Evolutionary conservation across 2,888 invertebrate species (phyloP), one percentile per base, ranked within the genome.

Genomic region (Leistus spinibarbis): DNA sequence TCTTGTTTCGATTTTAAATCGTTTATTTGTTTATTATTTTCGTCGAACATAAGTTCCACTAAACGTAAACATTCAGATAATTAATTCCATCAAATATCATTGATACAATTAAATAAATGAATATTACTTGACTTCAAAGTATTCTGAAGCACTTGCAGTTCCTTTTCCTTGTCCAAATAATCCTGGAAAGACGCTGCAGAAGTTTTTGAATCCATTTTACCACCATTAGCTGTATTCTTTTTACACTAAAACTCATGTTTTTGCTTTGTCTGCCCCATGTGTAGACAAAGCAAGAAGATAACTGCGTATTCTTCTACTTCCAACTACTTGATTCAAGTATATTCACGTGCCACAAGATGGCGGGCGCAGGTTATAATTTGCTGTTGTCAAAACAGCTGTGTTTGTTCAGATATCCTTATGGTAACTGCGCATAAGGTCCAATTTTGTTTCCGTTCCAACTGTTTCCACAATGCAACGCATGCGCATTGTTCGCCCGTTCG

Each of bases 401-500:
- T n/a, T 62, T 64, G 23, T 20, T 27, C 23, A n/a, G 10, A 17
- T 3, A 13, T 10, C 57, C 66, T 54, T 72, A 72, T 72, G 23
- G 54, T 56, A 65, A 24, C 62, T 54, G 13, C 20, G 16, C 67
- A 67, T 67, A 73, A 73, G 73, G 57, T 60, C 54, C 53, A 73
- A 67, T 73, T 67, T 73, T 17, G 67, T 10, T 3, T 7, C 27
- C 13, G 24, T 16, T 13, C 19, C 54, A 66, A 73, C 67, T 40
- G 66, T 62, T 60, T 72, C 54, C n/a, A 23, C 66, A 56, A 13
- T 17, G 13, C n/a, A 20, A 54, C 71, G 73, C 73, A 24, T 66
- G 73, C 73, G 73, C 56, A 24, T 62, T 73, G 53, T 40, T 27
- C 62, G 24, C 54, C 73, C 57, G 57, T 67, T 40, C 67, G 67